A percentile compares a stretch with the other conserved stretches of the same genome.
Evolutionary conservation across 1,140 invertebrate species (phyloP).

Genomic region (Lucilia sericata): DNA sequence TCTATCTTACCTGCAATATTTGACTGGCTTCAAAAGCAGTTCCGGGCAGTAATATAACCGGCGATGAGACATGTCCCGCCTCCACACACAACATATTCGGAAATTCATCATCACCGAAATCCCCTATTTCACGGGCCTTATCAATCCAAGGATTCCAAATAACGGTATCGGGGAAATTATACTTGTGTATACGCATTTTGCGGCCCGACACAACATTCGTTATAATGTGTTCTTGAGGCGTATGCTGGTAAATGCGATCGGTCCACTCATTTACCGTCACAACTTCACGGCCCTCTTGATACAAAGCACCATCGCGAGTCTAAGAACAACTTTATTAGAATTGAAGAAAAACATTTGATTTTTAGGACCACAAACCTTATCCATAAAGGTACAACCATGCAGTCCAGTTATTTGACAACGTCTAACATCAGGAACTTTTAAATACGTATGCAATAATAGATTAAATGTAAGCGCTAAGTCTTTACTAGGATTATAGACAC

Average conservation of each 20-base stretch:
- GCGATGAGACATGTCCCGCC: slow-evolving; percentile 87
- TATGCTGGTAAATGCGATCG: slow-evolving; percentile 93
- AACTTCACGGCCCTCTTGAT: slow-evolving; percentile 88
- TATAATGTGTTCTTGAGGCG: slow-evolving; percentile 91
- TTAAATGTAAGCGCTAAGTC: slow-evolving; percentile 92
- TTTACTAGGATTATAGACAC: slow-evolving; percentile 91
- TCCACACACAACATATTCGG: slow-evolving; percentile 96
- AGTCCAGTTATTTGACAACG: slow-evolving; percentile 91
- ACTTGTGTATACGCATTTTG: slow-evolving; percentile 92
- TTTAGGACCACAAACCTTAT: slow-evolving; percentile 78
- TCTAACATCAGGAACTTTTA: slow-evolving; percentile 93
- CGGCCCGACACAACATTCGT: slow-evolving; percentile 91
- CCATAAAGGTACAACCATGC: slow-evolving; percentile 91
- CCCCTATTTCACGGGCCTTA: slow-evolving; percentile 89
- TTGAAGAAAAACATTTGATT: neutral
- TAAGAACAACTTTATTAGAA: slow-evolving; percentile 58
- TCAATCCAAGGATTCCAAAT: slow-evolving; percentile 98
- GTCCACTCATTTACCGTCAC: slow-evolving; percentile 92
- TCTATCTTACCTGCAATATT: slow-evolving; percentile 66
- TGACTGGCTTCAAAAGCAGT: slow-evolving; percentile 70
- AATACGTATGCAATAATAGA: slow-evolving; percentile 92
- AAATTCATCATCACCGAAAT: slow-evolving; percentile 96
- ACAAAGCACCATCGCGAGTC: slow-evolving; percentile 84
- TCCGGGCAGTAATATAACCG: slow-evolving; percentile 86
- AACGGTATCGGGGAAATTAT: slow-evolving; percentile 94